Evolutionary conservation across 2,797 vertebrate species (phyloP), one percentile per base, ranked within the genome.

Genomic region (Sebastes vulpes): DNA sequence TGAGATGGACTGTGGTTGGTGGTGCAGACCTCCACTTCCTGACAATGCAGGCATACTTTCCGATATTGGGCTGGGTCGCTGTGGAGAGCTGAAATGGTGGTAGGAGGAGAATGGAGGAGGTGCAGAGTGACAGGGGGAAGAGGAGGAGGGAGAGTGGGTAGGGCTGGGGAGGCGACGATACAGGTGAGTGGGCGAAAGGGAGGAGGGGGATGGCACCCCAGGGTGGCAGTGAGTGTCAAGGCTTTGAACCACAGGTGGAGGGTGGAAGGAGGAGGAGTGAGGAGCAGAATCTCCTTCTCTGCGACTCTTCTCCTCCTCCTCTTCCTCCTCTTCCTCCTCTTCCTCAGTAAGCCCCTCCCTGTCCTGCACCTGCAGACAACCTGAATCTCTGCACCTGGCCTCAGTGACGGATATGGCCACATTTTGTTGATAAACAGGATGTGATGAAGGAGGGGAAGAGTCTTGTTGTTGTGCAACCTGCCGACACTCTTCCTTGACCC

Each of bases 401-500:
- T 92, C 90, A 4, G 3, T 77, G 8, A 79, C 64, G 9, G 91
- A 81, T 18, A 86, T 28, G 72, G 81, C 57, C 56, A 83, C 28
- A 18, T 88, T 81, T 2, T 82, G 91, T 14, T 85, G 90, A 82
- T 88, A 83, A 32, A 71, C 8, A 0, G 78, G 79, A 32, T 81
- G 85, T 7, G 91, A 81, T 2, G 90, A 82, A 25, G 91, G 84
- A 71, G 85, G 76, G 26, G 90, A 79, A 2, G 82, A 76, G 32
- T 94, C 94, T 66, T 95, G 96, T 68, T 96, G 97, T 28, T 94
- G 96, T 14, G 95, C 92, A 18, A 94, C 93, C 91, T 98, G 98
- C 4, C 95, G 95, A 86, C 97, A 99, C 83, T 99, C 98, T 59
- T 99, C 98, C 76, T 98, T 98, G 77, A 99, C 98, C 16, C 98